Evolutionary conservation across 2,113 vertebrate genomes (phyloP).

Genomic region (Carassius carassius): DNA sequence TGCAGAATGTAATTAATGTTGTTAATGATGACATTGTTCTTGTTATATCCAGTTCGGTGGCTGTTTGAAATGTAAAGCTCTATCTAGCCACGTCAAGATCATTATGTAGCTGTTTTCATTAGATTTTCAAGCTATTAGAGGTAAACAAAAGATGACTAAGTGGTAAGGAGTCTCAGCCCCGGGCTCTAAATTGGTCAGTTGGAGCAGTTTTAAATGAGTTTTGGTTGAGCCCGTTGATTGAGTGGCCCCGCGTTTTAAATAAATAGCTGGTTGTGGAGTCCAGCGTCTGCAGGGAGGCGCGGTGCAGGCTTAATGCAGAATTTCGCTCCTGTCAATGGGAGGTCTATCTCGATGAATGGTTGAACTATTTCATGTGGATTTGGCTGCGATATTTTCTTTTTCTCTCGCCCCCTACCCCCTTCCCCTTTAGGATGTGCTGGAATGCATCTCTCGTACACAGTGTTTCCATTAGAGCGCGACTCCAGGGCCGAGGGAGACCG

Average conservation of each 20-base stretch:
- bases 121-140: slow-evolving; percentile 24
- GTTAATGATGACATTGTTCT: not conserved
- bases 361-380: slow-evolving; percentile 88
- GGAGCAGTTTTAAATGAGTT: slow-evolving; percentile 59
- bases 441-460: slow-evolving; percentile 87
- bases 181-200: slow-evolving; percentile 28
- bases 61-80: not conserved
- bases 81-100: slow-evolving; percentile 3
- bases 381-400: slow-evolving; percentile 80
- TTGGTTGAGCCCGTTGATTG: slow-evolving; percentile 61
- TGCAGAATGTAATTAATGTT: not conserved
- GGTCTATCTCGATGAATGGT: slow-evolving; percentile 85
- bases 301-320: slow-evolving; percentile 70
- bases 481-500: slow-evolving; percentile 78
- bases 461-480: slow-evolving; percentile 90
- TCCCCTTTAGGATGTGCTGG: slow-evolving; percentile 87
- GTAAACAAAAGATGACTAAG: slow-evolving; percentile 42
- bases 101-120: slow-evolving; percentile 17
- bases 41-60: not conserved
- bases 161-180: slow-evolving; percentile 26
- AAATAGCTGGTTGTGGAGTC: slow-evolving; percentile 62
- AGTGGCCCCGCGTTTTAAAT: slow-evolving; percentile 58
- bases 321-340: slow-evolving; percentile 80
- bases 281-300: slow-evolving; percentile 37
- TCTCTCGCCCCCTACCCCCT: slow-evolving; percentile 60